Evolutionary conservation across 2,797 vertebrate genomes (phyloP).

Genomic region (Enteromius afrohamiltoni): DNA sequence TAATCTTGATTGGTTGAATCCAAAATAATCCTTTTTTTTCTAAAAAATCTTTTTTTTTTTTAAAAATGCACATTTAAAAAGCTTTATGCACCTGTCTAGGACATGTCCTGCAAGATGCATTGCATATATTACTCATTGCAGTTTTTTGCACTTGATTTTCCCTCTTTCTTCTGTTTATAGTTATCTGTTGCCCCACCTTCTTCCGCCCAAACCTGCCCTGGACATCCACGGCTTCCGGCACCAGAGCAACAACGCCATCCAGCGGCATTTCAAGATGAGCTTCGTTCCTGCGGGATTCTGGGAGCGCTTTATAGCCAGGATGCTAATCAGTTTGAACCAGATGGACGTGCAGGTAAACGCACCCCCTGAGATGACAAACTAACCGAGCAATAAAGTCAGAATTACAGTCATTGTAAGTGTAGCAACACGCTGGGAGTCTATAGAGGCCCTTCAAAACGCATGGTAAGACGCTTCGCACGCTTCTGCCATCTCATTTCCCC

Average conservation of each 20-base stretch:
- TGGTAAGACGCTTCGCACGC: neutral
- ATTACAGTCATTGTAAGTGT: neutral
- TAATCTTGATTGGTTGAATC: too few species aligned
- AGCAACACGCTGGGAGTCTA: neutral
- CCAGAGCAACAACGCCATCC: conserved; percentile 85
- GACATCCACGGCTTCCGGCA: conserved; percentile 87
- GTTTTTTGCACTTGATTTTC: neutral
- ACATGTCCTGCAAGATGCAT: too few species aligned
- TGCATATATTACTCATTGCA: neutral
- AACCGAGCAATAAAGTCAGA: conserved; percentile 10
- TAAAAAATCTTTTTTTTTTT: too few species aligned
- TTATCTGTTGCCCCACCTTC: conserved; percentile 94
- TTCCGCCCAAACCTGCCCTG: conserved; percentile 92
- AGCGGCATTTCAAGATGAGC: conserved; percentile 97
- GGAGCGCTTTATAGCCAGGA: conserved; percentile 95
- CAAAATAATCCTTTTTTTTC: too few species aligned
- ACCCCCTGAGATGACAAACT: neutral
- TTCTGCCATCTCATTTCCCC: neutral
- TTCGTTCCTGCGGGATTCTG: conserved; percentile 97
- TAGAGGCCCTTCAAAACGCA: neutral
- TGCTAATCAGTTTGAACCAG: conserved; percentile 94
- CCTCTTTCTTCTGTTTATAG: conserved; percentile 67
- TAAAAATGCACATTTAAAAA: neutral
- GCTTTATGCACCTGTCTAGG: neutral
- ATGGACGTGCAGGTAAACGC: conserved; percentile 93